Conservation (phyloP, 2,888 invertebrate species). For the Epistrophe eligans region DNA sequence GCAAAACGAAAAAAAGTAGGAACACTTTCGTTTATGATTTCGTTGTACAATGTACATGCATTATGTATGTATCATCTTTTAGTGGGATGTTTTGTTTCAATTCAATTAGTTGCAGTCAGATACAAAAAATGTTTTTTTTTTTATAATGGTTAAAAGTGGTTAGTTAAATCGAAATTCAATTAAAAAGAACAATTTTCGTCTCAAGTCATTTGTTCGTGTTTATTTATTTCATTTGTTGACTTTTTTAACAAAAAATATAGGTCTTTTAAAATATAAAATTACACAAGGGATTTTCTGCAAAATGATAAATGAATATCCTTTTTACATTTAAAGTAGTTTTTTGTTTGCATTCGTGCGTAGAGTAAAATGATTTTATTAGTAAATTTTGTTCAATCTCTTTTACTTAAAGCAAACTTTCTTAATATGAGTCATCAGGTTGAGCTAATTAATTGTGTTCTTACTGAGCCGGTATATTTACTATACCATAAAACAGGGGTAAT, state of each 20-base stretch:
- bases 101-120: too few relatives aligned
- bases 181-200: neutral
- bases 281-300: neutral
- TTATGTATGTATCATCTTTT: too few relatives aligned
- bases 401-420: neutral
- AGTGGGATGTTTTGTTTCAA: too few relatives aligned
- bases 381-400: slow-evolving; percentile 13
- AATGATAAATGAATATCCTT: neutral
- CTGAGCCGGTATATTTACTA: slow-evolving; percentile 83
- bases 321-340: neutral
- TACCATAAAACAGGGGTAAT: slow-evolving; percentile 88
- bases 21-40: too few relatives aligned
- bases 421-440: neutral
- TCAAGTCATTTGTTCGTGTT: neutral
- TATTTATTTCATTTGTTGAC: neutral
- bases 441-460: neutral
- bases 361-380: neutral
- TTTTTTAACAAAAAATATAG: neutral
- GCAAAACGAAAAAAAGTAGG: too few relatives aligned
- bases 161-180: neutral
- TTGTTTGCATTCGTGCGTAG: neutral
- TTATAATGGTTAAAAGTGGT: too few relatives aligned
- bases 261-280: neutral
- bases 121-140: too few relatives aligned
- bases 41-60: too few relatives aligned